Evolutionary conservation across 2,888 invertebrate genomes (phyloP).

Genomic region (Trichogramma evanescens): DNA sequence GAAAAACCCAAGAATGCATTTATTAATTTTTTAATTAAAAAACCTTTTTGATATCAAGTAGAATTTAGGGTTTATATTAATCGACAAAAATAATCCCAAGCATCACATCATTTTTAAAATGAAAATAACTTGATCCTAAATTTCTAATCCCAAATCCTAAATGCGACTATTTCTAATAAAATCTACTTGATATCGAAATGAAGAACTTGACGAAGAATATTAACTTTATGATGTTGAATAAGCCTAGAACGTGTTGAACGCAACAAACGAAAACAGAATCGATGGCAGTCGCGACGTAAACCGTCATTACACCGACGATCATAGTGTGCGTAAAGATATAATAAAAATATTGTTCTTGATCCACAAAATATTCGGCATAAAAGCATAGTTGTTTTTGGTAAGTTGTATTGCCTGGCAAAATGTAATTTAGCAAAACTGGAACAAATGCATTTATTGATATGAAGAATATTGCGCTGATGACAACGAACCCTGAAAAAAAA

Average conservation of each 20-base stretch:
- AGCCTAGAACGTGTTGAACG: conserved; percentile 3
- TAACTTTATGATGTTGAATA: conserved; percentile 7
- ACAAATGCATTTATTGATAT: neutral
- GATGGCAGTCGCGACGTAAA: neutral
- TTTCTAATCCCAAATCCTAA: too few species aligned
- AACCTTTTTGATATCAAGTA: too few species aligned
- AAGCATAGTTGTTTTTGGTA: neutral
- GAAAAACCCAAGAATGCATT: too few species aligned
- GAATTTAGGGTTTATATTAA: too few species aligned
- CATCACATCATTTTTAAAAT: too few species aligned
- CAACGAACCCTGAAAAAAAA: neutral
- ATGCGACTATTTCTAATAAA: too few species aligned
- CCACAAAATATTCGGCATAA: conserved; percentile 5
- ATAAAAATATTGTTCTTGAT: neutral
- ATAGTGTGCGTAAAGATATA: neutral
- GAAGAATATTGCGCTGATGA: neutral
- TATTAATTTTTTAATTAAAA: too few species aligned
- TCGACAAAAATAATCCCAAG: too few species aligned
- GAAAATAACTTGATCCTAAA: too few species aligned
- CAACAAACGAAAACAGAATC: conserved; percentile 2
- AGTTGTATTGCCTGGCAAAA: neutral
- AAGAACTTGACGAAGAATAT: neutral
- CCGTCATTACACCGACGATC: neutral
- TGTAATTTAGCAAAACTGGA: neutral
- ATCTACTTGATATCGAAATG: too few species aligned